Conservation (phyloP, 2,797 vertebrate species). For the Falco berigora region DNA sequence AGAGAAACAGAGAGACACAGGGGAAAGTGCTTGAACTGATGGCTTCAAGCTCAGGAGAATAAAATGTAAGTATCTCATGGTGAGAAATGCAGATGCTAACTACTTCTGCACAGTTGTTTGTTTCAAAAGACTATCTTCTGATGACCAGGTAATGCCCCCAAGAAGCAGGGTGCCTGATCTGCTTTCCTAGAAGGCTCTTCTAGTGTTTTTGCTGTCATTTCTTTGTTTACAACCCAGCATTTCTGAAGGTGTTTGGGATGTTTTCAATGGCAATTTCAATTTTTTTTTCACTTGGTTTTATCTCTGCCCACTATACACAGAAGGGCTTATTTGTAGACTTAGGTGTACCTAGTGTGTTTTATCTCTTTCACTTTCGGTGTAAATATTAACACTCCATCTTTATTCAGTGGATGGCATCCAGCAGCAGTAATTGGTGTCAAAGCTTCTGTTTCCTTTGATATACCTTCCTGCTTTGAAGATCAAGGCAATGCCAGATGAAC, state of each 20-base stretch:
- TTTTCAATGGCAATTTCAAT: not conserved
- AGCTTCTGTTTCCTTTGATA: slow-evolving; percentile 47
- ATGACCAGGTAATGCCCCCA: not conserved
- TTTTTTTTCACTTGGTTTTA: not conserved
- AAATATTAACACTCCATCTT: slow-evolving; percentile 48
- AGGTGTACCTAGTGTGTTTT: slow-evolving; percentile 4
- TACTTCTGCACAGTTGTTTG: not conserved
- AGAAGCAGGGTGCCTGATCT: not conserved
- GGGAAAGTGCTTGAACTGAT: not conserved
- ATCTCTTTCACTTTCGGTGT: slow-evolving; percentile 10
- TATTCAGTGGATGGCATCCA: slow-evolving; percentile 16
- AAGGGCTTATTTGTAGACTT: slow-evolving; percentile 8
- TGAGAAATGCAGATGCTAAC: not conserved
- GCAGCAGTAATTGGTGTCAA: slow-evolving; percentile 57
- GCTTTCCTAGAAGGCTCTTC: not conserved
- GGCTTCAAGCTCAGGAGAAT: not conserved
- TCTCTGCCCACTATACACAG: not conserved
- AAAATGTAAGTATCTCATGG: not conserved
- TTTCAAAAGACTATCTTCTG: not conserved
- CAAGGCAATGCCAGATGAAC: slow-evolving; percentile 32
- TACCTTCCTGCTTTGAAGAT: slow-evolving; percentile 56
- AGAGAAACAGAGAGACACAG: not conserved
- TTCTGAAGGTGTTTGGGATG: not conserved
- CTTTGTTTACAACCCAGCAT: not conserved
- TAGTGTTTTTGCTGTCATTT: not conserved